These are phyloP conservation scores for Phoxinus phoxinus DNA, from an alignment of 2,113 vertebrate genomes.

Conservation along the genomic window DNA sequence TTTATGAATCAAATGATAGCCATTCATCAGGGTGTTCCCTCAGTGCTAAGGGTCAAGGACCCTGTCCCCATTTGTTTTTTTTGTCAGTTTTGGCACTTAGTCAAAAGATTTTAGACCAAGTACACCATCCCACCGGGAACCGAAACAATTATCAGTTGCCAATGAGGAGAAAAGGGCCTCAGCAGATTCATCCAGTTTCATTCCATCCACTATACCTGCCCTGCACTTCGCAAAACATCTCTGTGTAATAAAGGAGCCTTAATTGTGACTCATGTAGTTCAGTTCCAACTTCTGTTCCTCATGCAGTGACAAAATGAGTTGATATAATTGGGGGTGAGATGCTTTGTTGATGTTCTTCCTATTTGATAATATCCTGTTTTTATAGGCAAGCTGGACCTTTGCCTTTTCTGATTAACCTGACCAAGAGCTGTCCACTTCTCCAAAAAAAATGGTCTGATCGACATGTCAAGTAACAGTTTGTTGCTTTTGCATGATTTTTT, in stretches of 20 bases:
- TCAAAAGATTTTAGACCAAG: conserved; percentile 49
- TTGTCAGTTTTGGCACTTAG: conserved; percentile 56
- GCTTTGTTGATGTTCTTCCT: not conserved
- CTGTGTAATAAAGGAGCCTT: not conserved
- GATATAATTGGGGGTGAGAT: not conserved
- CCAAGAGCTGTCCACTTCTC: not conserved
- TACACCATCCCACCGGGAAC: conserved; percentile 36
- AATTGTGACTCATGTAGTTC: not conserved
- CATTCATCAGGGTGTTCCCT: conserved; percentile 10
- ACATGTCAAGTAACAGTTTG: not conserved
- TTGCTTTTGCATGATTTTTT: not conserved
- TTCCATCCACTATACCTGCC: not conserved
- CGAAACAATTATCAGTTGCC: conserved; percentile 35
- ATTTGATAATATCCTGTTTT: not conserved
- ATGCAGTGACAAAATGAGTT: not conserved
- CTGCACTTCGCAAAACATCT: not conserved
- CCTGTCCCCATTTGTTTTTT: conserved; percentile 41
- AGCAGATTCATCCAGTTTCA: conserved; percentile 7
- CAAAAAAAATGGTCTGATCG: not conserved
- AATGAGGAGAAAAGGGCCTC: conserved; percentile 42
- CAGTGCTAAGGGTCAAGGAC: conserved; percentile 21
- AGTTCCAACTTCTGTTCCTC: not conserved
- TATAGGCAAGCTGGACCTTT: not conserved
- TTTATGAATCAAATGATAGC: not conserved
- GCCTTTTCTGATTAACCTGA: not conserved